Conservation (phyloP, 2,888 invertebrate species). For the Saturnia japonica region DNA sequence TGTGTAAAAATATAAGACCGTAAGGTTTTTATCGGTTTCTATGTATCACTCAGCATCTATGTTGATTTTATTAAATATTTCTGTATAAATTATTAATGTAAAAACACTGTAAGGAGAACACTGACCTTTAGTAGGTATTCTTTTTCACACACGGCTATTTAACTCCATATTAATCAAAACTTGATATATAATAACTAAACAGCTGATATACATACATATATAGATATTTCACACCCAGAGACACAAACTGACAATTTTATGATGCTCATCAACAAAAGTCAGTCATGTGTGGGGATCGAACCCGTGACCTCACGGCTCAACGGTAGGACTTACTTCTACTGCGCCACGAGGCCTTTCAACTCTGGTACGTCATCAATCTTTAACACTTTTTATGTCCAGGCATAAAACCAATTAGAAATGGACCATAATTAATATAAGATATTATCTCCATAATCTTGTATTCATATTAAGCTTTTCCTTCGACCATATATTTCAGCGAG, state of each 20-base stretch:
- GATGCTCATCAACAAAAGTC: too few relatives aligned
- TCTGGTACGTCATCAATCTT: background rate
- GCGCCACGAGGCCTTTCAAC: too few relatives aligned
- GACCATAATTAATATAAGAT: background rate
- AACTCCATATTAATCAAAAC: too few relatives aligned
- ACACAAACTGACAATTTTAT: too few relatives aligned
- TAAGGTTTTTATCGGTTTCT: background rate
- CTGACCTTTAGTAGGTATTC: background rate
- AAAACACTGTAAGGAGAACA: background rate
- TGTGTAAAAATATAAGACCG: background rate
- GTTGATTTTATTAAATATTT: background rate
- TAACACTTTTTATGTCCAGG: background rate
- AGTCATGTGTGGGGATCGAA: too few relatives aligned
- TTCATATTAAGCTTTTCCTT: background rate
- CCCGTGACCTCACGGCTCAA: too few relatives aligned
- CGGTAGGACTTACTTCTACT: too few relatives aligned
- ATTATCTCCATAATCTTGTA: background rate
- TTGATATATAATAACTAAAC: too few relatives aligned
- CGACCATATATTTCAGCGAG: background rate
- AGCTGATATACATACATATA: too few relatives aligned
- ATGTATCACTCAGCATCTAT: background rate
- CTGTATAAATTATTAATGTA: background rate
- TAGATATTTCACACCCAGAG: too few relatives aligned
- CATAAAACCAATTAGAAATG: background rate
- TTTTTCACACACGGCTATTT: too few relatives aligned